Evolutionary conservation across 2,113 vertebrate genomes (phyloP), one percentile per base, ranked within the genome.

Genomic region (Dinomys branickii): DNA sequence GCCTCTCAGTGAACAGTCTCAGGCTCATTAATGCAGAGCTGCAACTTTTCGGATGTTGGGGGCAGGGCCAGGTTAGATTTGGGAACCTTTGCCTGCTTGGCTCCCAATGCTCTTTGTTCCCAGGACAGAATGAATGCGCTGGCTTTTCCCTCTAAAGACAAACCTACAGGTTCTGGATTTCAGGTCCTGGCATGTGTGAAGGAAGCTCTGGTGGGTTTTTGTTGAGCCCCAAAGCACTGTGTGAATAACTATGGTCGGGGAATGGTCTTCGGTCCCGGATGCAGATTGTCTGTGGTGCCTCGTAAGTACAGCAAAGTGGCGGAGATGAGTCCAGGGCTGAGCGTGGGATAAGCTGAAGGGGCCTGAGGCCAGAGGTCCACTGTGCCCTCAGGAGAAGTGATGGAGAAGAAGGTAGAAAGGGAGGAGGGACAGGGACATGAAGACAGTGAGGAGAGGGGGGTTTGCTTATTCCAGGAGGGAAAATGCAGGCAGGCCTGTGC

Each of bases 271-370:
- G 92, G 97, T 80, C n/a, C 22, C 28, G 97, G 98, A 94, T 97
- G 97, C 77, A 96, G 71, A 20, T 38, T 98, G 54, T 96, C 95
- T 13, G 91, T 98, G 56, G 30, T 81, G 67, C 97, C 97, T 75
- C 3, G 97, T 98, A 90, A 98, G 98, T 98, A 96, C 38, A 35
- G 83, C 16, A 20, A 35, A 54, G 11, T 30, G 19, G 33, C 61
- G 78, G 17, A 67, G 17, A 38, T 3, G 20, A 88, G 13, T 59
- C 5, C 28, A 0, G 16, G 19, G 59, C 7, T 90, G 22, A 30
- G 26, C 1, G 0, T 35, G 77, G 41, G 38, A n/a, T 84, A 9
- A 30, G 5, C 65, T 47, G 3, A 33, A 81, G 33, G 58, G 50
- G 0, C 83, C 26, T 16, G 56, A 69, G 52, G 30, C 73, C 38